Evolutionary conservation across 2,888 invertebrate species (phyloP), one percentile per base, ranked within the genome.

Genomic region (Melanostoma scalare): DNA sequence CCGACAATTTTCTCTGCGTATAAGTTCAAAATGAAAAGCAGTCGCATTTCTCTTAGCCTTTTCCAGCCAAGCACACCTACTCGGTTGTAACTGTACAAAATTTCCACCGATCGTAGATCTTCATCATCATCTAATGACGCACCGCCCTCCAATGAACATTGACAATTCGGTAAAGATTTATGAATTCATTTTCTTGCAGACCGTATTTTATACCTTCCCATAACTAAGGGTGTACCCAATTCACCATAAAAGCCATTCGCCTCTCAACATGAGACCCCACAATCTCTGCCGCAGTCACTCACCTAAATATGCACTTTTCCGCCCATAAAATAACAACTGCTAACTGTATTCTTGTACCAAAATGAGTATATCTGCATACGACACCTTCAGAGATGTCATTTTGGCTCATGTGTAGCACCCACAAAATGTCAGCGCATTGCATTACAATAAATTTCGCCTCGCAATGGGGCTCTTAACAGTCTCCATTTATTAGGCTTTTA

Each of bases 401-500:
- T 63, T 67, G 42, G 42, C n/a, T 9, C 9, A n/a, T 48, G 63
- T 48, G 36, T 63, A 50, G 63, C 69, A 74, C 84, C 79, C 79
- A 79, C 84, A 79, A 79, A 63, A 79, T 40, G 79, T 79, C 84
- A 71, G 74, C 58, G 40, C 71, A 60, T 69, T 84, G 79, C 79
- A 84, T 84, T 60, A 84, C 44, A 71, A 79, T 84, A 84, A 84
- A 79, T 84, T 79, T 84, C 67, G 36, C 56, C 65, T 65, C 68
- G 36, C 38, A 69, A 84, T 79, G 63, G 69, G 60, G 10, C 65
- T 68, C 67, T 65, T 79, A 74, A 82, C 56, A 78, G 72, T 69
- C 46, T 63, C 69, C 79, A 75, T 84, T 84, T 79, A 84, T 79
- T 79, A 84, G 79, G 79, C 84, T 84, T 84, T 84, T 84, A 84